Conservation (phyloP, 2,797 vertebrate species). For the Microctenopoma lineatum region DNA sequence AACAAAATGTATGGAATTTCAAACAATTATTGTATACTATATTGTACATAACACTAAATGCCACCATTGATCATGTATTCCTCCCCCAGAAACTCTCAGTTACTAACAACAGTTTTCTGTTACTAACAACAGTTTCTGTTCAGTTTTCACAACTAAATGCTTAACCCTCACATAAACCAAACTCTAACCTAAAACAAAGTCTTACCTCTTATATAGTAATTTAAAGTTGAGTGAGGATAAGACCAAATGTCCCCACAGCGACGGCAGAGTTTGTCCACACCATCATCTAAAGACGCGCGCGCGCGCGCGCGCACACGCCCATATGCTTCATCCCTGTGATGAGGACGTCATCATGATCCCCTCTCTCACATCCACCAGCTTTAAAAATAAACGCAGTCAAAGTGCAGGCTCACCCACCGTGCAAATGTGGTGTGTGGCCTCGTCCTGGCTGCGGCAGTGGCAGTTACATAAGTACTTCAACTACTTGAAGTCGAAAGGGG, state of each 20-base stretch:
- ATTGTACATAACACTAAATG: too few species aligned
- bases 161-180: too few species aligned
- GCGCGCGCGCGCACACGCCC: slow-evolving; percentile 18
- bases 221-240: background rate
- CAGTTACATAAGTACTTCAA: background rate
- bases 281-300: background rate
- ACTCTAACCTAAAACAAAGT: too few species aligned
- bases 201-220: too few species aligned
- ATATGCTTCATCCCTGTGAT: slow-evolving; percentile 54
- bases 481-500: background rate
- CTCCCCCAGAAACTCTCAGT: too few species aligned
- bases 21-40: too few species aligned
- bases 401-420: slow-evolving; percentile 15
- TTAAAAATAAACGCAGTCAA: slow-evolving; percentile 28
- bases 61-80: too few species aligned
- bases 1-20: too few species aligned
- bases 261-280: background rate
- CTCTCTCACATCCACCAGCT: slow-evolving; percentile 38
- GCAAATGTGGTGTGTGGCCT: background rate
- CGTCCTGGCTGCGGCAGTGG: background rate
- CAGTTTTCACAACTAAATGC: too few species aligned
- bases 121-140: too few species aligned
- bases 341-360: slow-evolving; percentile 62
- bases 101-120: too few species aligned
- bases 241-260: background rate